A percentile compares a stretch with the other conserved stretches of the same genome.
These are phyloP conservation scores for Abramis brama DNA, from an alignment of 2,113 vertebrate species.

Conservation along the genomic window DNA sequence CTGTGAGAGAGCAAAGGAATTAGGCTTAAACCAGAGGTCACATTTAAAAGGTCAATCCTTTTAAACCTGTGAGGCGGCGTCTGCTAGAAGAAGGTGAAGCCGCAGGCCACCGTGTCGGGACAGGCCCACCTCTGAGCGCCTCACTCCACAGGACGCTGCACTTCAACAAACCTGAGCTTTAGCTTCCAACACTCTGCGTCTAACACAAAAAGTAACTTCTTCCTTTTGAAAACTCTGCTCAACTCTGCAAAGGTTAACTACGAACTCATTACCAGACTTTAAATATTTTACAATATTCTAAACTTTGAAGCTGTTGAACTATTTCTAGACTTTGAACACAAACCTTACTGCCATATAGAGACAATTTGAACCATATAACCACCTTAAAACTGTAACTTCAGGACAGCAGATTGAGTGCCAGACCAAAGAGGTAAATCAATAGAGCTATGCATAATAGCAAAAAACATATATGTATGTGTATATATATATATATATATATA, in stretches of 20 bases:
- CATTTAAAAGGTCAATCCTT: slow-evolving; percentile 40
- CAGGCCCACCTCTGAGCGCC: slow-evolving; percentile 29
- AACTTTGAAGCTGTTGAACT: neutral
- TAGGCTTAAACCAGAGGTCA: slow-evolving; percentile 42
- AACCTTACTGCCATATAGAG: slow-evolving; percentile 46
- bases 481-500: no score
- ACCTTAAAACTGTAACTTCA: neutral
- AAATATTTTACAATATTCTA: slow-evolving; percentile 36
- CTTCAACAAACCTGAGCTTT: slow-evolving; percentile 20
- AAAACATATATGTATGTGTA: no score
- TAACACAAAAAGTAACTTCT: neutral
- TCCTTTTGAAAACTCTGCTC: neutral
- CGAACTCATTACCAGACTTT: neutral
- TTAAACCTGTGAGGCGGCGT: slow-evolving; percentile 2
- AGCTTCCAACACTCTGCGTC: slow-evolving; percentile 3
- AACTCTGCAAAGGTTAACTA: neutral
- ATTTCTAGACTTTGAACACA: slow-evolving; percentile 46
- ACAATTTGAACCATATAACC: neutral
- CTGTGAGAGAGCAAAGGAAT: neutral
- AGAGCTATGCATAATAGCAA: neutral
- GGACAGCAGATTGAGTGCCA: neutral
- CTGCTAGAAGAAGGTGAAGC: neutral
- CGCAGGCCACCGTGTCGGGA: neutral
- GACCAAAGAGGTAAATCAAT: neutral
- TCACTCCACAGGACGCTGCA: neutral